Evolutionary conservation across 2,797 vertebrate species (phyloP).

Genomic region (Artibeus jamaicensis): DNA sequence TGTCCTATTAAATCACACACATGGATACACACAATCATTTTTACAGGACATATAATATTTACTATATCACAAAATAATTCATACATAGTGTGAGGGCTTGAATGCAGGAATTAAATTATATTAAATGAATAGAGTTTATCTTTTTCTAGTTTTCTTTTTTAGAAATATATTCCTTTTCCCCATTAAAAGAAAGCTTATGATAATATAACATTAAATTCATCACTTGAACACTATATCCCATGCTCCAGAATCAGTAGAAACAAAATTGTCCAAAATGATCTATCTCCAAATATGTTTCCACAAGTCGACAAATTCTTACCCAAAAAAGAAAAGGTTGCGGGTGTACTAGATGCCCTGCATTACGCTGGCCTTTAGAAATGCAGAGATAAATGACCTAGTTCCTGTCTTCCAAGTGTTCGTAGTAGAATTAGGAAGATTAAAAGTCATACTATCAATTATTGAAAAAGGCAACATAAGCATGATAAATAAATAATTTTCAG

Average conservation of each 20-base stretch:
- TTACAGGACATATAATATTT: not conserved
- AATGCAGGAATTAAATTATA: not conserved
- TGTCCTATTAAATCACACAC: not conserved
- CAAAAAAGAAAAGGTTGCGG: not conserved
- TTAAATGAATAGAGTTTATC: not conserved
- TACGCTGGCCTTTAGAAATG: not conserved
- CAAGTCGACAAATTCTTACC: not conserved
- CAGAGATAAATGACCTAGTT: not conserved
- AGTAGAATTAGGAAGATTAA: not conserved
- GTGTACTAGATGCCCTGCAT: not conserved
- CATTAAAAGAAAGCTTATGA: not conserved
- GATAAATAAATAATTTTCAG: not conserved
- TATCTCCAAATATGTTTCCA: not conserved
- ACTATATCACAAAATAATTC: not conserved
- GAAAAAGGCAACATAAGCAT: not conserved
- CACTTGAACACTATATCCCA: not conserved
- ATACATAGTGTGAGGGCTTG: not conserved
- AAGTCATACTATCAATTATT: not conserved
- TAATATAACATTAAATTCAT: not conserved
- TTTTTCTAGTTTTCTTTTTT: conserved; percentile 28
- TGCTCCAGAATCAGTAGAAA: not conserved
- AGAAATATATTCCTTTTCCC: not conserved
- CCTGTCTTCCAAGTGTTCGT: not conserved
- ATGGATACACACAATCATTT: not conserved
- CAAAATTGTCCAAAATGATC: not conserved